Evolutionary conservation across 2,113 vertebrate genomes (phyloP), one percentile per base, ranked within the genome.

Genomic region (Mandrillus leucophaeus): DNA sequence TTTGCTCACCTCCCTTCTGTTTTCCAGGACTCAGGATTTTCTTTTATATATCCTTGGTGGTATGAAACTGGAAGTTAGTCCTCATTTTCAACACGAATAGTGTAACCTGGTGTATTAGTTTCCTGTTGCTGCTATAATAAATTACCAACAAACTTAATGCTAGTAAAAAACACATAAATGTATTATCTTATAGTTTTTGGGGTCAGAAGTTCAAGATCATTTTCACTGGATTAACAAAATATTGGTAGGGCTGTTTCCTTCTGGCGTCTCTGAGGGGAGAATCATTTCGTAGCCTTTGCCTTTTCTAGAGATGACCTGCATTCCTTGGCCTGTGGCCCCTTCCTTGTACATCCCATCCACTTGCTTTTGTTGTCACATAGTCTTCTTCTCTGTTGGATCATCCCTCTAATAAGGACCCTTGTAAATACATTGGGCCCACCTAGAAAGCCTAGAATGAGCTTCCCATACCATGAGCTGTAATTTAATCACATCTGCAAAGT

Each of bases 1-100:
- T 59, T 48, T 35, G 17, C 13, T n/a, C 8, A 57, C 9, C 40
- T 16, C 0, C 4, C 22, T 35, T 9, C 50, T 3, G 1, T 4
- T 75, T 70, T 32, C 8, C 30, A 68, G 55, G 27, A 16, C 32
- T 89, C 32, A 50, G 16, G 57, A 35, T 75, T 85, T 73, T 52
- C 25, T 73, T 79, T 68, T 52, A 48, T 11, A 18, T 82, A 10
- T 50, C 4, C 52, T 84, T 25, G 4, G n/a, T 84, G 18, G 32
- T 85, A 5, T 23, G n/a, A 68, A 86, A 57, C 66, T 43, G 11
- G 25, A 90, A 25, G 17, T 81, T 72, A 20, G 5, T 17, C 50
- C 20, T 38, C 27, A 20, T 90, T 79, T 87, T 90, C 35, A 70
- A 14, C 10, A 97, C 68, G 79, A 83, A 61, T 79, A 45, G 8